A percentile compares a stretch with the other conserved stretches of the same genome.
Conservation (phyloP, 2,113 vertebrate species). For the Heliornis fulica region DNA sequence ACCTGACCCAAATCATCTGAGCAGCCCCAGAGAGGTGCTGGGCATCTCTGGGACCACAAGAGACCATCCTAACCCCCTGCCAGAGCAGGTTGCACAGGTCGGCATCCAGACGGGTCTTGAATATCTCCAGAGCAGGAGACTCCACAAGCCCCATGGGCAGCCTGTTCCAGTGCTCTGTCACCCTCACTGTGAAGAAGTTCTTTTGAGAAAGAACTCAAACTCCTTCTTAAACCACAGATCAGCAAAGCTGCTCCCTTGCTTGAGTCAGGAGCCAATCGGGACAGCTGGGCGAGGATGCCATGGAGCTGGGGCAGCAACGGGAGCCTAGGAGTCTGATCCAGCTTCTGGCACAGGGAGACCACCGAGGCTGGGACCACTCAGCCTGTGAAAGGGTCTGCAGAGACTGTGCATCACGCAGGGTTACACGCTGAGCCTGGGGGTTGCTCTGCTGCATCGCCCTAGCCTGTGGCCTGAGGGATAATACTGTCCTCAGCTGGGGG, state of each 20-base stretch:
- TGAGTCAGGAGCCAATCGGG: neutral
- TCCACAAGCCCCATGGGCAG: too few relatives aligned
- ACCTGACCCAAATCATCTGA: neutral
- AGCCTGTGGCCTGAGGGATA: neutral
- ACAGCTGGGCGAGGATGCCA: neutral
- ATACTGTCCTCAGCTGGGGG: neutral
- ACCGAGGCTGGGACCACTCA: neutral
- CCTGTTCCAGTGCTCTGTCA: too few relatives aligned
- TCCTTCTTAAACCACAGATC: too few relatives aligned
- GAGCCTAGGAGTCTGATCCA: neutral
- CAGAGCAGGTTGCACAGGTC: too few relatives aligned
- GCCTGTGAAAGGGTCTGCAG: neutral
- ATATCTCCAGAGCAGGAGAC: too few relatives aligned
- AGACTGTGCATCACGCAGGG: neutral
- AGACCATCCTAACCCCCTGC: too few relatives aligned
- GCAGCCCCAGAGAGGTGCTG: fast-evolving
- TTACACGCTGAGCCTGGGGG: neutral
- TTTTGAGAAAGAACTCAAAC: too few relatives aligned
- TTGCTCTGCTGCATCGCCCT: neutral
- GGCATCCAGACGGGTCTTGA: too few relatives aligned
- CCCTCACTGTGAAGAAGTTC: too few relatives aligned
- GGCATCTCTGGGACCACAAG: neutral
- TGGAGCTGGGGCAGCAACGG: fast-evolving
- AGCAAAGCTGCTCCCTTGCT: neutral
- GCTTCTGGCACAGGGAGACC: neutral